Percentiles rank a stretch among this genome's conserved stretches.
Conservation (phyloP, 2,113 vertebrate species). For the Oceanodroma tethys region DNA sequence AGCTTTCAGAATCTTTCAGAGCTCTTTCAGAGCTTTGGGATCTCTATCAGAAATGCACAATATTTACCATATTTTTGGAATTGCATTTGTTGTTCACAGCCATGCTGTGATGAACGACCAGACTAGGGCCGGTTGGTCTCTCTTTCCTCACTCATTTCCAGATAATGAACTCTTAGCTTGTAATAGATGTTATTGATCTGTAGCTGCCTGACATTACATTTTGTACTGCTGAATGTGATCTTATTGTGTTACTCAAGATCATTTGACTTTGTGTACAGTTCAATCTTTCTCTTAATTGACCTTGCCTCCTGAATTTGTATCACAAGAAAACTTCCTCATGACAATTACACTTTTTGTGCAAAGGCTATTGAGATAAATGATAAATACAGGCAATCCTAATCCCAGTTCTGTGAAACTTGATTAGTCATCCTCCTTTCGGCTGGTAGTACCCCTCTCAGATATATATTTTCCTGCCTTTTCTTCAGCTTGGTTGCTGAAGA, state of each 20-base stretch:
- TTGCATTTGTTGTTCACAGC: not conserved
- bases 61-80: not conserved
- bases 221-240: conserved; percentile 11
- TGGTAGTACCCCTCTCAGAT: not conserved
- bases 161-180: conserved; percentile 21
- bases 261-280: conserved; percentile 2
- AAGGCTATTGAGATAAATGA: not conserved
- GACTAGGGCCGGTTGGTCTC: not conserved
- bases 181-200: conserved; percentile 32
- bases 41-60: not conserved
- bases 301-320: not conserved
- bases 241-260: conserved; percentile 2
- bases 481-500: not conserved
- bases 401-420: not conserved
- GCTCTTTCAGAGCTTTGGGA: no score
- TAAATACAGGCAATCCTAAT: not conserved
- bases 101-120: not conserved
- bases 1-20: no score
- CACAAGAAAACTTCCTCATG: not conserved
- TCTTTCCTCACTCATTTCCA: not conserved
- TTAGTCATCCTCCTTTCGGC: not conserved
- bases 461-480: not conserved
- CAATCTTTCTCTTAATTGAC: conserved; percentile 31
- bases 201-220: conserved; percentile 18
- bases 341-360: not conserved